Conservation (phyloP, 1,140 invertebrate genomes). For the Colletes gigas region DNA sequence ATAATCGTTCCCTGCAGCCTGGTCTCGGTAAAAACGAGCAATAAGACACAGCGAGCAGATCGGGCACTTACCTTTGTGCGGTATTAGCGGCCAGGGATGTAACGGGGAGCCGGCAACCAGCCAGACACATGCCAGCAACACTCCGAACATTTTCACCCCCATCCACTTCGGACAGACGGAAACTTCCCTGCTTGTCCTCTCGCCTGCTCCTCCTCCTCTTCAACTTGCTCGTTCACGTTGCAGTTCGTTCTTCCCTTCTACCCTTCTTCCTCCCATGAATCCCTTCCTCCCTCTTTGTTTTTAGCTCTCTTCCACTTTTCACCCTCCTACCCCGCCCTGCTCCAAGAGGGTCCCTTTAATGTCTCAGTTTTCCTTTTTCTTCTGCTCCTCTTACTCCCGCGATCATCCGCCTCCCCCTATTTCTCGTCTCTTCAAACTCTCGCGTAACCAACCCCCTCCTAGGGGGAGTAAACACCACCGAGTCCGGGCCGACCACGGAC, state of each 20-base stretch:
- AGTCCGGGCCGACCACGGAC: slow-evolving; percentile 16
- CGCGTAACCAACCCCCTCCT: neutral
- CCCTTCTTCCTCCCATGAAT: slow-evolving; percentile 14
- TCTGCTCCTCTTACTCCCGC: too few species aligned
- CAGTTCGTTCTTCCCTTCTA: slow-evolving; percentile 33
- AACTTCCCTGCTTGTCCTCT: slow-evolving; percentile 52
- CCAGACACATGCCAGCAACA: slow-evolving; percentile 65
- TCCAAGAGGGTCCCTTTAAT: neutral
- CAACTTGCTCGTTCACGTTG: slow-evolving; percentile 35
- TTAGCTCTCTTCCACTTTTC: neutral
- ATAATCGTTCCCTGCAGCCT: slow-evolving; percentile 3
- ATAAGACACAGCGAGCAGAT: slow-evolving; percentile 35
- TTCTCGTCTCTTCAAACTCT: neutral
- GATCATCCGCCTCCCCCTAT: neutral
- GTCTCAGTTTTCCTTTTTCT: neutral
- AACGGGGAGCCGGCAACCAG: slow-evolving; percentile 65
- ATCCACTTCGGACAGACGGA: slow-evolving; percentile 57
- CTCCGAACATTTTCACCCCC: slow-evolving; percentile 63
- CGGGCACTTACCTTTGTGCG: slow-evolving; percentile 60
- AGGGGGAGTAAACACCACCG: neutral
- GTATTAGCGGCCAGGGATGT: slow-evolving; percentile 61
- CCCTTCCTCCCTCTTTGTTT: slow-evolving; percentile 1
- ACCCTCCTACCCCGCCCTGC: neutral
- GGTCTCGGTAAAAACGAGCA: neutral
- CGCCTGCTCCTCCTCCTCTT: slow-evolving; percentile 25